These are phyloP conservation scores for Heteromormyrus szaboi DNA, from an alignment of 2,797 vertebrate genomes.

Conservation along the genomic window DNA sequence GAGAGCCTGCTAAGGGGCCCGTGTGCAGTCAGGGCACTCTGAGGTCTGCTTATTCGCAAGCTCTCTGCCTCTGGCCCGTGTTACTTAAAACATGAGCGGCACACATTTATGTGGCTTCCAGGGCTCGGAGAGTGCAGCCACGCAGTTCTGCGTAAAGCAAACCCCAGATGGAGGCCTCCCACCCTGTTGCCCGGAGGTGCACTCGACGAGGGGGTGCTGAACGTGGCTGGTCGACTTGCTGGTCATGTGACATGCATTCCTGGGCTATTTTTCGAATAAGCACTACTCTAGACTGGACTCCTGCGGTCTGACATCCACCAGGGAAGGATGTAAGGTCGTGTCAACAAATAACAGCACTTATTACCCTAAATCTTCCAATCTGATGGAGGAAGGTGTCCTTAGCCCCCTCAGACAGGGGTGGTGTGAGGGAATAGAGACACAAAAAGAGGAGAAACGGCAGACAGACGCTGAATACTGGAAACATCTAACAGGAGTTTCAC, in stretches of 20 bases:
- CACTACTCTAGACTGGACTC: background rate
- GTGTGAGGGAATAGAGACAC: background rate
- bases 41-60: background rate
- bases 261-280: background rate
- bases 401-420: background rate
- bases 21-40: background rate
- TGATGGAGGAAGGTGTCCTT: background rate
- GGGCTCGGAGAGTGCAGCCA: background rate
- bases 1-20: background rate
- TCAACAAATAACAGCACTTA: background rate
- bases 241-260: background rate
- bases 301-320: background rate
- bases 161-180: background rate
- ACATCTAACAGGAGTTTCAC: background rate
- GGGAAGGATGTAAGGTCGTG: background rate
- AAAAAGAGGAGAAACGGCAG: background rate
- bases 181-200: too few relatives aligned
- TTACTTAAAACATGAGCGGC: background rate
- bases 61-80: background rate
- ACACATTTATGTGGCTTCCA: background rate
- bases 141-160: background rate
- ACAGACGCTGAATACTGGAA: background rate
- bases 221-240: background rate
- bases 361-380: background rate
- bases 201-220: background rate